phyloP scores from a whole-genome alignment of 1,140 invertebrate species.

The Pseudomyrmex gracilis region DNA sequence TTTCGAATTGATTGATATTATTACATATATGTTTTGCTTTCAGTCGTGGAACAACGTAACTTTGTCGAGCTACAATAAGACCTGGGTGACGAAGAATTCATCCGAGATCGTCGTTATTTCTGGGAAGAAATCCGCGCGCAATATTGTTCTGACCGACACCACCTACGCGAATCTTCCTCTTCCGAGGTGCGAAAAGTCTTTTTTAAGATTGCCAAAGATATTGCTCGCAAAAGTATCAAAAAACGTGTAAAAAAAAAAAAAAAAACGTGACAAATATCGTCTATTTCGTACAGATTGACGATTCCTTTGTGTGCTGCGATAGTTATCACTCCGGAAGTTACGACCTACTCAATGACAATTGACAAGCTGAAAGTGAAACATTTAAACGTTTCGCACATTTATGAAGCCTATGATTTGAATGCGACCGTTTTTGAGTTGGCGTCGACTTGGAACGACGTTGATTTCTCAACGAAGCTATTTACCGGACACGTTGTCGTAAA shows the following conservation, averaged over 20 bases:
- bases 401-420: constrained; percentile 64
- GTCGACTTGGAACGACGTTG: constrained; percentile 33
- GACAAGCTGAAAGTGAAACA: constrained; percentile 58
- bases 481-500: constrained; percentile 46
- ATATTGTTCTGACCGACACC: constrained; percentile 64
- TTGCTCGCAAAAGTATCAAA: no score
- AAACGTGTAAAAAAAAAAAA: no score
- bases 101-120: constrained; percentile 62
- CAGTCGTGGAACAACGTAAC: constrained; percentile 75
- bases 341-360: constrained; percentile 60
- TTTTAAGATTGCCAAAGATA: not conserved
- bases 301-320: constrained; percentile 53
- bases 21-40: constrained; percentile 13
- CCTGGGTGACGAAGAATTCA: constrained; percentile 71
- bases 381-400: constrained; percentile 58
- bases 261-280: not conserved
- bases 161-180: constrained; percentile 62
- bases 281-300: constrained; percentile 54
- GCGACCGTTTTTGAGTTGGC: constrained; percentile 47
- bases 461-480: constrained; percentile 62
- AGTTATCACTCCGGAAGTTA: constrained; percentile 66
- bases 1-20: constrained; percentile 6
- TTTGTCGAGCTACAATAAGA: constrained; percentile 41
- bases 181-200: constrained; percentile 58
- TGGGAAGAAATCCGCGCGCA: constrained; percentile 69